Conservation (phyloP, 2,113 vertebrate species). For the Oryzias curvinotus region DNA sequence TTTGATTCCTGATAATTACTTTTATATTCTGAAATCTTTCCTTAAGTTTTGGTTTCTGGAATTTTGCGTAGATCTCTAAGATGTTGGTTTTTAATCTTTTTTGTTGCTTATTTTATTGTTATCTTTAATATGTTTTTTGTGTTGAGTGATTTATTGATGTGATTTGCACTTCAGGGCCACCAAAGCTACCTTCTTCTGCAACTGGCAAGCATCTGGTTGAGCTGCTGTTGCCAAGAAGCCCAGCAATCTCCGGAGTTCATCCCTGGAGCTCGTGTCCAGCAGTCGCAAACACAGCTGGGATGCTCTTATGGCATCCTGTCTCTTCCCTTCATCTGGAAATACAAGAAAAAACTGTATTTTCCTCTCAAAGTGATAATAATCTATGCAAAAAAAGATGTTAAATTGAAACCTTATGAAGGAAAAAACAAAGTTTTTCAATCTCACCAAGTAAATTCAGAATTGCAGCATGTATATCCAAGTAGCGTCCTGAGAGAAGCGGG, state of each 20-base stretch:
- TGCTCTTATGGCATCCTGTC: slow-evolving; percentile 76
- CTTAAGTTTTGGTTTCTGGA: no score
- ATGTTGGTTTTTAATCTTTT: no score
- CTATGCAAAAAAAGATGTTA: neutral
- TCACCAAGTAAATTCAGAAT: slow-evolving; percentile 84
- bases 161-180: neutral
- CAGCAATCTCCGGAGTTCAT: slow-evolving; percentile 80
- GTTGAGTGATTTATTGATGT: neutral
- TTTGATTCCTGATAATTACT: no score
- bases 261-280: slow-evolving; percentile 69
- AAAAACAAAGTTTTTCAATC: neutral
- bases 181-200: slow-evolving; percentile 81
- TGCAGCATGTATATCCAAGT: slow-evolving; percentile 78
- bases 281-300: slow-evolving; percentile 81
- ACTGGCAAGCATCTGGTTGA: slow-evolving; percentile 65
- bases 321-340: slow-evolving; percentile 74
- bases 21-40: no score
- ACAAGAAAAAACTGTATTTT: neutral
- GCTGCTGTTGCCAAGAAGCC: slow-evolving; percentile 76
- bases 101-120: no score
- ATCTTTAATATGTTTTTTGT: no score
- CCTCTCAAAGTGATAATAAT: neutral
- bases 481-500: slow-evolving; percentile 77
- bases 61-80: no score
- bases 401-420: neutral